phyloP scores from a whole-genome alignment of 2,797 vertebrate genomes.

The Cynopterus sphinx region DNA sequence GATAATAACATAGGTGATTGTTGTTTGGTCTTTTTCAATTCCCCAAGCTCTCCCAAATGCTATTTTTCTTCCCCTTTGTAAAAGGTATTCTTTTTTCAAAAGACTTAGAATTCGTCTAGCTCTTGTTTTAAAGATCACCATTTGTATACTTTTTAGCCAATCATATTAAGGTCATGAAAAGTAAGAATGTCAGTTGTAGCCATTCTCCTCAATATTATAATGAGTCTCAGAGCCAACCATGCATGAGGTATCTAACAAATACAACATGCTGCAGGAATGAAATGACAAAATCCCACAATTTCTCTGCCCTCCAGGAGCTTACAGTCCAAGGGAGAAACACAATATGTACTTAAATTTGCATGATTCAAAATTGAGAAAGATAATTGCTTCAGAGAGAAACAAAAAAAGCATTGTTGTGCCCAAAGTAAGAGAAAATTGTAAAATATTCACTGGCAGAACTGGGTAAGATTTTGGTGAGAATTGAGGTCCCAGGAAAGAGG shows the following conservation, averaged over 20 bases:
- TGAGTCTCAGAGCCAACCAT: neutral
- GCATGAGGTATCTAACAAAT: neutral
- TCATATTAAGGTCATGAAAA: slow-evolving; percentile 7
- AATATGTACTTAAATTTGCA: neutral
- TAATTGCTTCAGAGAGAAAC: neutral
- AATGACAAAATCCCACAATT: neutral
- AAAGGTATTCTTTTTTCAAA: slow-evolving; percentile 12
- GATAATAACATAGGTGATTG: slow-evolving; percentile 53
- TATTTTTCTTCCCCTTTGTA: slow-evolving; percentile 44
- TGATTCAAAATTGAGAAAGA: neutral
- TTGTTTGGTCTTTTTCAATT: slow-evolving; percentile 50
- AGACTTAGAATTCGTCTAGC: neutral
- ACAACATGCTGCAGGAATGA: neutral
- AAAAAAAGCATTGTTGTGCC: neutral
- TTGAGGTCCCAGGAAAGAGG: neutral
- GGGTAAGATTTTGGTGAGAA: neutral
- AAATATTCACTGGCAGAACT: neutral
- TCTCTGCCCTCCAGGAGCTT: neutral
- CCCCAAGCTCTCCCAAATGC: slow-evolving; percentile 38
- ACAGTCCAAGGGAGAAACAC: neutral
- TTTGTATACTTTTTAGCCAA: neutral
- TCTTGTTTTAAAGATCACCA: slow-evolving; percentile 22
- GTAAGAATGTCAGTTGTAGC: neutral
- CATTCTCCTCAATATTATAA: neutral
- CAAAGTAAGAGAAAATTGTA: neutral